These are phyloP conservation scores for Allygus modestus DNA, from an alignment of 2,888 invertebrate species.

Conservation along the genomic window DNA sequence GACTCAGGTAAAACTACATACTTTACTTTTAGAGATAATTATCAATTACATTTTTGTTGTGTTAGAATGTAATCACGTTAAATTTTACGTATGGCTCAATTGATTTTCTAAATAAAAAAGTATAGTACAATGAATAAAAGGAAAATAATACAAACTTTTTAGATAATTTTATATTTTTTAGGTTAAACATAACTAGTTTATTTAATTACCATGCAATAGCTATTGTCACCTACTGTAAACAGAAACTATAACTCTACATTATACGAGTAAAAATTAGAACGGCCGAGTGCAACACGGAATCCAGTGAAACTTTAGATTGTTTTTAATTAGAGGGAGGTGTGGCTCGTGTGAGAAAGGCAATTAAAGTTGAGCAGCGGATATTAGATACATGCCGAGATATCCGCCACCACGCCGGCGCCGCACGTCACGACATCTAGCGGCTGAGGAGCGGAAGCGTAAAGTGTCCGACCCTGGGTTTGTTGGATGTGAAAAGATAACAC, in stretches of 20 bases:
- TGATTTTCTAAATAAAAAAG: no score
- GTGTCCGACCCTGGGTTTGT: neutral
- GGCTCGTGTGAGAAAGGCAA: conserved; percentile 33
- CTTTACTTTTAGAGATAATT: no score
- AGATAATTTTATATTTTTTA: no score
- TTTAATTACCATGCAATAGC: no score
- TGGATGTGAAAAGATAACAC: neutral
- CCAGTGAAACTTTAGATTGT: neutral
- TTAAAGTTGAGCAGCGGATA: conserved; percentile 42
- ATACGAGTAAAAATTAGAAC: neutral
- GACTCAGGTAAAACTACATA: no score
- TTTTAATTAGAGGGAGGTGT: conserved; percentile 33
- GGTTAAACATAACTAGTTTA: no score
- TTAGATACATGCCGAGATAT: conserved; percentile 40
- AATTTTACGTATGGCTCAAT: no score
- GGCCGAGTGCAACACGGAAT: neutral
- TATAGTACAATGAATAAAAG: no score
- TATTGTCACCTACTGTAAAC: neutral
- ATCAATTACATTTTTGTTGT: no score
- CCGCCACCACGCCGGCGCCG: neutral
- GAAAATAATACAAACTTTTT: no score
- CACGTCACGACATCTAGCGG: conserved; percentile 15
- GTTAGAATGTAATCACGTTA: no score
- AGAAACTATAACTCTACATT: neutral
- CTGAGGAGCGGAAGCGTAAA: neutral